Evolutionary conservation across 2,797 vertebrate species (phyloP), one percentile per base, ranked within the genome.

Genomic region (Muraenolepis orangiensis): DNA sequence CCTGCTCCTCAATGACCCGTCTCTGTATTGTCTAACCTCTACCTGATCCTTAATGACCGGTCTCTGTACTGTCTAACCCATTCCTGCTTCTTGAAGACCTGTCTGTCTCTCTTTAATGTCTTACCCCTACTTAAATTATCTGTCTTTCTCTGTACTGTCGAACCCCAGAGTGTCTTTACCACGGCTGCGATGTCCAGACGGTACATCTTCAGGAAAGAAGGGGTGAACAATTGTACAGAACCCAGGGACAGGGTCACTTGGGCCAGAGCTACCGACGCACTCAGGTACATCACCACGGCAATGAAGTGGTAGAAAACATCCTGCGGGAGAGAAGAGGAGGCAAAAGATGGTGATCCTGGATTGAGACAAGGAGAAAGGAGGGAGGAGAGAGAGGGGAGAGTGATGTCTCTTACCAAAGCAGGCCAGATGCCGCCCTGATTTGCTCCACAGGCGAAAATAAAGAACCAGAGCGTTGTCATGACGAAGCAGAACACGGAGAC

Each of bases 401-500:
- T 13, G 10, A 32, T 1, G 67, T 64, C 70, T 76, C 90, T 91
- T 30, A 94, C 94, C 90, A 93, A 31, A 3, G 81, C 6, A 7
- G 91, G 91, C 91, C 92, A 94, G 69, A 87, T 6, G 78, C 84
- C 76, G 74, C 85, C 82, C 83, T 91, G 84, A 77, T 95, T 93
- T 74, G 46, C 83, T 70, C 93, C 93, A 0, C 82, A 88, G 0
- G 89, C 79, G 23, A 95, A 38, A 77, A 95, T 93, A 80, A 97
- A 83, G 78, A 95, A 74, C 85, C 96, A 91, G 75, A 96, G 78
- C 0, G 80, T 92, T 3, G 95, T 92, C 78, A 94, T 85, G 76
- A 95, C 1, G 0, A 38, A 97, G 89, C 96, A 97, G 89, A 95
- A 95, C 77, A 97, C 87, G 0, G 95, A 96, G 72, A 97, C 95